phyloP scores from a whole-genome alignment of 92 coral and sea anemone genomes.

The Phenganax stokvisi region DNA sequence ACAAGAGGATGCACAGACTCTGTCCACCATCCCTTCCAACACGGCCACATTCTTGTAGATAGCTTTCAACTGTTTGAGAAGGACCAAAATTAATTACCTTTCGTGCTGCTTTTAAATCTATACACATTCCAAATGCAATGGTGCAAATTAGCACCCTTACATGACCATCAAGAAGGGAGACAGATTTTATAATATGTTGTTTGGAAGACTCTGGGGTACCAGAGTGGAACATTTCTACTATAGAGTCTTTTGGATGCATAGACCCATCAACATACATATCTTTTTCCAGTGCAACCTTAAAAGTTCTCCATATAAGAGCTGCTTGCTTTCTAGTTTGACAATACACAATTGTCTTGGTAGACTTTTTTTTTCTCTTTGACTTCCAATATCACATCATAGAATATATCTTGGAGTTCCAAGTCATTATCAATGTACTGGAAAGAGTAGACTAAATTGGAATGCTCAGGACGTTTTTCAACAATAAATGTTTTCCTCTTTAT shows the following conservation, averaged over 20 bases:
- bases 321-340: background rate
- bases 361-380: background rate
- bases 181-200: background rate
- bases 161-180: constrained; percentile 7
- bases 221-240: constrained; percentile 4
- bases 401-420: background rate
- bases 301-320: background rate
- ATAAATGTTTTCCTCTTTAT: background rate
- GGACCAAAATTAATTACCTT: constrained; percentile 29
- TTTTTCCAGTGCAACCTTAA: background rate
- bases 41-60: constrained; percentile 13
- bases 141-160: constrained; percentile 29
- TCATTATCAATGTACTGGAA: background rate
- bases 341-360: background rate
- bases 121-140: constrained; percentile 26
- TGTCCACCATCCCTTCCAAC: constrained; percentile 31
- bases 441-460: background rate
- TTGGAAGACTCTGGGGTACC: background rate
- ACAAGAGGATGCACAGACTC: constrained; percentile 1
- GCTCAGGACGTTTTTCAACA: background rate
- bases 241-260: background rate
- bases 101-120: constrained; percentile 6
- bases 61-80: constrained; percentile 17
- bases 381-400: background rate
- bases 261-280: background rate